These are phyloP conservation scores for Epirrita christyi DNA, from an alignment of 2,888 invertebrate species.

Conservation along the genomic window DNA sequence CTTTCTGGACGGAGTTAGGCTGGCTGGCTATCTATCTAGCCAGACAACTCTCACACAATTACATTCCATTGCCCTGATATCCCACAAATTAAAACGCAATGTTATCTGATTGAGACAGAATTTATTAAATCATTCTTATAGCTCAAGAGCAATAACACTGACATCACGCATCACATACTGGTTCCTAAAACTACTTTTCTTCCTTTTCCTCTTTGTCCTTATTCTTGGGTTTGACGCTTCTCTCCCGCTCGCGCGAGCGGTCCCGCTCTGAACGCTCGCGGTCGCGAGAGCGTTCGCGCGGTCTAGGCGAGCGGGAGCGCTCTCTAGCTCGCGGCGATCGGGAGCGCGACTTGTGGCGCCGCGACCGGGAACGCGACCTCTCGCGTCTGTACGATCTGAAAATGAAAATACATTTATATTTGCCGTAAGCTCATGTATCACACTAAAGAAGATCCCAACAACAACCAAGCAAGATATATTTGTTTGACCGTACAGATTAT, in stretches of 20 bases:
- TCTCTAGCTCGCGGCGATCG: slow-evolving; percentile 86
- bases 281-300: slow-evolving; percentile 52
- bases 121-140: slow-evolving; percentile 29
- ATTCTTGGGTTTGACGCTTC: slow-evolving; percentile 84
- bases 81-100: slow-evolving; percentile 3
- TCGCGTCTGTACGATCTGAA: slow-evolving; percentile 87
- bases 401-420: no score
- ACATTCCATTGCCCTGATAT: no score
- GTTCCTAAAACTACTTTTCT: slow-evolving; percentile 81
- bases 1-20: no score
- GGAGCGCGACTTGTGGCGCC: slow-evolving; percentile 89
- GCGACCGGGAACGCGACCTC: slow-evolving; percentile 87
- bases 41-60: no score
- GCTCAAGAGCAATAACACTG: slow-evolving; percentile 15
- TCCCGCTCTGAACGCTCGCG: slow-evolving; percentile 60
- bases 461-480: no score
- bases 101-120: slow-evolving; percentile 10
- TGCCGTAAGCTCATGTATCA: no score
- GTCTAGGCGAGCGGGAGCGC: slow-evolving; percentile 47
- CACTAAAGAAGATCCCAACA: no score
- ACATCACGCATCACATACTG: slow-evolving; percentile 17
- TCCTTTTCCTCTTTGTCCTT: slow-evolving; percentile 89
- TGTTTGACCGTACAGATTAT: no score
- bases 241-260: slow-evolving; percentile 68
- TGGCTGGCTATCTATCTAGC: no score